Conservation (phyloP, 2,113 vertebrate genomes). For the Chaenogobius annularis region DNA sequence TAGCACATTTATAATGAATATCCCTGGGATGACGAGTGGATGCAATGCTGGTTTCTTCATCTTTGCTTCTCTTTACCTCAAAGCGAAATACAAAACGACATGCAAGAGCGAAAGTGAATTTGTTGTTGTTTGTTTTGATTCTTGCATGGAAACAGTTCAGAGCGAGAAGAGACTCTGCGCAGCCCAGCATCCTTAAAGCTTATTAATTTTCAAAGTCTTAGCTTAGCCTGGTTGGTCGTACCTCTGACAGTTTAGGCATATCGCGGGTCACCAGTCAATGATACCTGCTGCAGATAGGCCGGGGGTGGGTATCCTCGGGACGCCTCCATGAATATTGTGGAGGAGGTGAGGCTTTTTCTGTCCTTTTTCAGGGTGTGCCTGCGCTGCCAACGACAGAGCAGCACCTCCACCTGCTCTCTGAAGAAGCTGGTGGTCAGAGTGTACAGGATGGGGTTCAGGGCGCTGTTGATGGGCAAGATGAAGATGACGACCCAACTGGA, state of each 20-base stretch:
- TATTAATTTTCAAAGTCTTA: neutral
- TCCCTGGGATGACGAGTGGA: neutral
- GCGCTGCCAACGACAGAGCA: constrained; percentile 74
- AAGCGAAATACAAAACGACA: neutral
- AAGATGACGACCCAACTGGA: constrained; percentile 82
- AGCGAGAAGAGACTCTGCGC: neutral
- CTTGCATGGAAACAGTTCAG: neutral
- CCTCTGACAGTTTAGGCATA: constrained; percentile 57
- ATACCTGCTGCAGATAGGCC: constrained; percentile 64
- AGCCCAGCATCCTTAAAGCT: constrained; percentile 7
- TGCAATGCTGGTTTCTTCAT: constrained; percentile 2
- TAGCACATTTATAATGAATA: neutral
- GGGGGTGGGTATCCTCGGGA: constrained; percentile 49
- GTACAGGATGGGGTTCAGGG: constrained; percentile 83
- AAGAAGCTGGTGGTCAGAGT: constrained; percentile 84
- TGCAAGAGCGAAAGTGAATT: neutral
- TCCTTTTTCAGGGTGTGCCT: constrained; percentile 68
- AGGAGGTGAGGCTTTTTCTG: constrained; percentile 74
- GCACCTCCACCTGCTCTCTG: constrained; percentile 81
- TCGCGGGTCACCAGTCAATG: constrained; percentile 56
- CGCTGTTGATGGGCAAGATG: constrained; percentile 83
- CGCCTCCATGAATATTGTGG: constrained; percentile 65
- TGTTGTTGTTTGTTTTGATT: neutral
- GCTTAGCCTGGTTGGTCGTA: neutral
- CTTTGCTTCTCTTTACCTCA: neutral